Conservation (phyloP, 1,140 invertebrate genomes). For the Danaus plexippus region DNA sequence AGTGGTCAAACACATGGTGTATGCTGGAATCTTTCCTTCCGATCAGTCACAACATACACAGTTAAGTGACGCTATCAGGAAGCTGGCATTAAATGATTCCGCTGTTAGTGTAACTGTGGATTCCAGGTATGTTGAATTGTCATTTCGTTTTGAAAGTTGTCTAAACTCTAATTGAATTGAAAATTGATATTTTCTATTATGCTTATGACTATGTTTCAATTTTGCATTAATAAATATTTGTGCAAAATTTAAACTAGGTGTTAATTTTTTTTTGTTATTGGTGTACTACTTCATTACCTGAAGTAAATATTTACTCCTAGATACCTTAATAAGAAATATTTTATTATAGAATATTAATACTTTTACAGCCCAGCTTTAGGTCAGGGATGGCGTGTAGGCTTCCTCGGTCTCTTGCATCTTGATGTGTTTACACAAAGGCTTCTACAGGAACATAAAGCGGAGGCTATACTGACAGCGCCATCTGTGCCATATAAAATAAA, state of each 20-base stretch:
- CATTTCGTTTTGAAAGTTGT: too few relatives aligned
- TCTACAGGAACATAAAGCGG: conserved; percentile 92
- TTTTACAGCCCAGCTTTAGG: conserved; percentile 89
- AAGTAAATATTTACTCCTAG: too few relatives aligned
- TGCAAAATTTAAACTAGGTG: too few relatives aligned
- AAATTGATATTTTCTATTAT: too few relatives aligned
- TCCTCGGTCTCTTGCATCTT: conserved; percentile 94
- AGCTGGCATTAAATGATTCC: conserved; percentile 94
- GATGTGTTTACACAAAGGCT: conserved; percentile 96
- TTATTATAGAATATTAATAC: background rate
- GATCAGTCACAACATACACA: conserved; percentile 87
- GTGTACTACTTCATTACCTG: too few relatives aligned
- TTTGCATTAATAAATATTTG: too few relatives aligned
- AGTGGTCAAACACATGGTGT: conserved; percentile 87
- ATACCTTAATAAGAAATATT: too few relatives aligned
- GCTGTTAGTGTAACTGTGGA: conserved; percentile 86
- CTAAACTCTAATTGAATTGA: too few relatives aligned
- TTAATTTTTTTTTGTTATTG: too few relatives aligned
- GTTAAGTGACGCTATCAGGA: conserved; percentile 88
- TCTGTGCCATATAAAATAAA: conserved; percentile 95
- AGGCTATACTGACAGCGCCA: conserved; percentile 92
- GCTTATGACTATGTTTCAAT: too few relatives aligned
- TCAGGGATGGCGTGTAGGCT: conserved; percentile 94
- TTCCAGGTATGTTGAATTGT: conserved; percentile 76
- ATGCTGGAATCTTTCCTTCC: conserved; percentile 93